Base-by-base conservation (phyloP, 2,797 vertebrate genomes). In the Scomberomorus guttatus region DNA sequence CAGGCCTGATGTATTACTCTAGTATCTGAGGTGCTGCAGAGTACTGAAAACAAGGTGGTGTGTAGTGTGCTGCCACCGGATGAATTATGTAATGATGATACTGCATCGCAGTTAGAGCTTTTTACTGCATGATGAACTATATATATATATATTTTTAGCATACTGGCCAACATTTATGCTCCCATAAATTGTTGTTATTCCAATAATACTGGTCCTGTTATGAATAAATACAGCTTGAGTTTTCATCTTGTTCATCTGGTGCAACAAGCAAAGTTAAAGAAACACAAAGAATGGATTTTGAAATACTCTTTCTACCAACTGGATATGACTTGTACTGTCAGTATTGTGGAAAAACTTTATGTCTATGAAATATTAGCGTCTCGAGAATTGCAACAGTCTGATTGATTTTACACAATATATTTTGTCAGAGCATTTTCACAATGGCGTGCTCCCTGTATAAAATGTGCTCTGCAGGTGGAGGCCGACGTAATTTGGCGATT, bases 1-100 rank as follows among this genome's bases (percentile, higher is more conserved):
- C 69, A 64, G 64, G 7, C 55, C 13, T 73, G 77, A 84, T 83
- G 22, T 75, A 80, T 81, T 71, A 66, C 69, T 83, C 57, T 86
- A 77, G 84, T 86, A 86, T 73, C 59, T 44, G 66, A 71, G 59
- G 32, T 55, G 60, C 72, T 75, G 83, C 81, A 70, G 73, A 72
- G 50, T 58, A 52, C 55, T 72, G 81, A 59, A 75, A 72, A 72
- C 29, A 15, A 67, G 72, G 46, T 48, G 32, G 42, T 62, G 64
- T 22, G 29, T n/a, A 37, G 14, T 60, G 62, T 50, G 62, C 83
- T 64, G 82, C 85, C 82, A 59, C 75, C 59, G 66, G 79, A 84
- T 77, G 80, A 71, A 78, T 88, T 62, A 77, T 61, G 54, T 64
- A 77, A 91, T 81, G 71, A 72, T 72, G 37, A 79, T 42, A 42